Percentiles rank a stretch among this genome's conserved stretches.
Evolutionary conservation across 2,113 vertebrate genomes (phyloP).

Genomic region (Alaudala cheleensis): DNA sequence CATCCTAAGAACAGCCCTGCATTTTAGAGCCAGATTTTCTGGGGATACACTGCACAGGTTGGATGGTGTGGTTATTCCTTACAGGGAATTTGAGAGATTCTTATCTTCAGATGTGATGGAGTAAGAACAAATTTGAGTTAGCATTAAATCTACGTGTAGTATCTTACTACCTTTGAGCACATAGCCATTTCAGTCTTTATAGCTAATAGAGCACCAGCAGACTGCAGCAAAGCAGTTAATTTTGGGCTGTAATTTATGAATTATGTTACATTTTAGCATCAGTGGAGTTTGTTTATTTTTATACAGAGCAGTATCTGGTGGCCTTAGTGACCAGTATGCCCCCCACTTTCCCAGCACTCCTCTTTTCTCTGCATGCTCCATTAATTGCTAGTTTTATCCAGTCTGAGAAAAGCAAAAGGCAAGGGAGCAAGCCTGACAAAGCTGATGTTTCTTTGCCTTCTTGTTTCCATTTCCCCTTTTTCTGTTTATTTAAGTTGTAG

Average conservation of each 20-base stretch:
- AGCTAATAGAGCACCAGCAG: neutral
- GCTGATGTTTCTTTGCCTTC: conserved; percentile 6
- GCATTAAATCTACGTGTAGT: neutral
- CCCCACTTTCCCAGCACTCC: neutral
- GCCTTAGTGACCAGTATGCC: neutral
- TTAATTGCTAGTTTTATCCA: neutral
- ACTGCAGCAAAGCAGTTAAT: neutral
- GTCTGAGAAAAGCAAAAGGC: neutral
- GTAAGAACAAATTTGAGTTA: neutral
- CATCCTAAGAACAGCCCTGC: neutral
- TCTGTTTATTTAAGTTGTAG: conserved; percentile 13
- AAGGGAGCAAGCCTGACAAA: conserved; percentile 2
- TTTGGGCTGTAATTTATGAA: neutral
- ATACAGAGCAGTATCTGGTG: neutral
- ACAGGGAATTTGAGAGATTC: neutral
- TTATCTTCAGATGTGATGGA: neutral
- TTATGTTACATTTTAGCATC: neutral
- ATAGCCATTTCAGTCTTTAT: neutral
- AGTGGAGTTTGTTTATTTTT: neutral
- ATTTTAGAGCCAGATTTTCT: neutral
- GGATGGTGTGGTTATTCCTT: neutral
- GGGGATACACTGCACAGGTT: neutral
- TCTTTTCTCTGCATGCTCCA: neutral
- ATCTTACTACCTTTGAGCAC: neutral
- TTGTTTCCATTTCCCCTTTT: neutral